Base-by-base conservation (phyloP, 2,797 vertebrate genomes). In the Avahi laniger region DNA sequence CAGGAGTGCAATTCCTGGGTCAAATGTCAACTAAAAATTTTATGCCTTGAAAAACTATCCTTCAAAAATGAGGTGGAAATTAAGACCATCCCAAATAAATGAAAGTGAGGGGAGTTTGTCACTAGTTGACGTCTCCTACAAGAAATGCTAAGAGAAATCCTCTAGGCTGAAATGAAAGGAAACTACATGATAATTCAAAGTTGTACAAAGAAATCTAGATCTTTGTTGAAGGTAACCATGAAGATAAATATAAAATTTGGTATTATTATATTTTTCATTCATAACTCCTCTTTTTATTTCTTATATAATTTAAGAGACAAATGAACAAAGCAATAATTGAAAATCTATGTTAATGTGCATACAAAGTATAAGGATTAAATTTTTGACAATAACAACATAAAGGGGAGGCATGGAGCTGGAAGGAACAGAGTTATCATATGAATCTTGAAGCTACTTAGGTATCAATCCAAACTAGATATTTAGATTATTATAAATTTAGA, bases 161-260 rank as follows among this genome's bases (percentile, higher is more conserved):
- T 85, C 89, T 59, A 92, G 7, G 24, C 38, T 81, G n/a, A 89
- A 95, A 81, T 76, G 38, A 50, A 91, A 79, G 52, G 48, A 88
- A 93, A 79, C 10, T 70, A 33, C 65, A 41, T 61, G 7, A 9
- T 43, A 85, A 91, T 35, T 95, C 43, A 83, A 91, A 79, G 3
- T 59, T 35, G 33, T 65, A 59, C 33, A 76, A 88, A 80, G 28
- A 84, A 85, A 83, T 48, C 76, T 63, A 57, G 10, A 38, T 73
- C 30, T 93, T 20, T 48, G 17, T 38, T 78, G 78, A 94, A 76
- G 4, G 1, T 81, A 76, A 48, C 5, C 76, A 20, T 48, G 35
- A 35, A 61, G 9, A 7, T 67, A 83, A 87, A 87, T 57, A 82
- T 41, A 86, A 82, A 72, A 91, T 7, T 43, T 86, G 75, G 4